Evolutionary conservation across 2,797 vertebrate species (phyloP).

Genomic region (Yasuhikotakia modesta): DNA sequence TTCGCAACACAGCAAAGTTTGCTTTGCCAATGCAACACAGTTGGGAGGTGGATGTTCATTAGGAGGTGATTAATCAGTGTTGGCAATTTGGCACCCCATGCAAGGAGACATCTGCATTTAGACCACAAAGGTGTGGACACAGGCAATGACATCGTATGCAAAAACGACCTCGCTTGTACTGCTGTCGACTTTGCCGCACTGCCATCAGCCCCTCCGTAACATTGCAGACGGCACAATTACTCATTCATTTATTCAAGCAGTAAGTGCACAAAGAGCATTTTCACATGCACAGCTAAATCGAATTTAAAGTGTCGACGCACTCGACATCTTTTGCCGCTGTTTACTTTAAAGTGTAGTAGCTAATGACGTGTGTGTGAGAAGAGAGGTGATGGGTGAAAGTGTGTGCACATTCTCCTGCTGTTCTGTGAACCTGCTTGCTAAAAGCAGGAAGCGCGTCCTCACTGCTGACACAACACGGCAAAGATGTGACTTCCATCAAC

Average conservation of each 20-base stretch:
- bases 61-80: constrained; percentile 52
- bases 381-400: constrained; percentile 63
- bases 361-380: constrained; percentile 82
- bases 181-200: constrained; percentile 41
- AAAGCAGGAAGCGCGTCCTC: constrained; percentile 81
- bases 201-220: constrained; percentile 43
- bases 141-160: constrained; percentile 34
- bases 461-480: constrained; percentile 69
- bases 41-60: constrained; percentile 40
- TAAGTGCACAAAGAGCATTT: constrained; percentile 74
- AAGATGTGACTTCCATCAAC: constrained; percentile 27
- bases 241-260: constrained; percentile 75
- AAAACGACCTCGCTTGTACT: constrained; percentile 18
- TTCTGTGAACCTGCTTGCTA: constrained; percentile 82
- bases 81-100: constrained; percentile 33
- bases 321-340: constrained; percentile 74
- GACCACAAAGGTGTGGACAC: constrained; percentile 46
- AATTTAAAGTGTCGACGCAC: constrained; percentile 78
- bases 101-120: constrained; percentile 44
- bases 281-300: constrained; percentile 85
- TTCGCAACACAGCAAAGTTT: constrained; percentile 9
- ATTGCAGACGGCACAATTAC: constrained; percentile 47
- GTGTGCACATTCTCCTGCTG: constrained; percentile 86
- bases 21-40: constrained; percentile 27
- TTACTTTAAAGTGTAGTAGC: constrained; percentile 81